Evolutionary conservation across 1,140 invertebrate genomes (phyloP).

Genomic region (Temnothorax curvispinosus): DNA sequence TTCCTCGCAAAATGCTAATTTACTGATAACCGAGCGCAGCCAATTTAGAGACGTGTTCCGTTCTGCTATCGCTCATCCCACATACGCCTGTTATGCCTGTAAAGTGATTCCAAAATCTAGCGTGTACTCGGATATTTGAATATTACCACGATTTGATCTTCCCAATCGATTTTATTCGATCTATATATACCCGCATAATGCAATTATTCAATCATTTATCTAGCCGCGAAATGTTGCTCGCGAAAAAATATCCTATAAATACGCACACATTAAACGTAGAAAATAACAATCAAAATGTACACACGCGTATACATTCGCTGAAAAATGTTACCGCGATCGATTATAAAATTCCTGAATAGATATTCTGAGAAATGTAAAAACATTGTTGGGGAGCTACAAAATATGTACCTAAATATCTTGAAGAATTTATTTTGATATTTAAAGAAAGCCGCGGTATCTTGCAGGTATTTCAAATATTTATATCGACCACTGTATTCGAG

Average conservation of each 20-base stretch:
- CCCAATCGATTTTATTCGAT: slow-evolving; percentile 9
- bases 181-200: neutral
- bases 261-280: neutral
- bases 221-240: neutral
- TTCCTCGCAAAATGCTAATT: slow-evolving; percentile 68
- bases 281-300: neutral
- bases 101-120: slow-evolving; percentile 44
- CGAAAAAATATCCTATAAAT: neutral
- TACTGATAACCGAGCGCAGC: slow-evolving; percentile 54
- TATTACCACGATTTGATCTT: slow-evolving; percentile 19
- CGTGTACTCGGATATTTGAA: slow-evolving; percentile 22
- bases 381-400: no score
- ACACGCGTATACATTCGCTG: neutral
- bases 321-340: neutral
- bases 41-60: slow-evolving; percentile 45
- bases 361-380: neutral
- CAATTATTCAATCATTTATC: neutral
- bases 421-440: slow-evolving; percentile 15
- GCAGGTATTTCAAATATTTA: slow-evolving; percentile 48
- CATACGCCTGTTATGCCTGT: slow-evolving; percentile 24
- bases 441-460: neutral
- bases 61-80: slow-evolving; percentile 27
- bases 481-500: neutral
- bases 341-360: neutral
- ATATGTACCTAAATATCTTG: neutral